These are phyloP conservation scores for Zophobas atratus DNA, from an alignment of 1,140 invertebrate species.

Conservation along the genomic window DNA sequence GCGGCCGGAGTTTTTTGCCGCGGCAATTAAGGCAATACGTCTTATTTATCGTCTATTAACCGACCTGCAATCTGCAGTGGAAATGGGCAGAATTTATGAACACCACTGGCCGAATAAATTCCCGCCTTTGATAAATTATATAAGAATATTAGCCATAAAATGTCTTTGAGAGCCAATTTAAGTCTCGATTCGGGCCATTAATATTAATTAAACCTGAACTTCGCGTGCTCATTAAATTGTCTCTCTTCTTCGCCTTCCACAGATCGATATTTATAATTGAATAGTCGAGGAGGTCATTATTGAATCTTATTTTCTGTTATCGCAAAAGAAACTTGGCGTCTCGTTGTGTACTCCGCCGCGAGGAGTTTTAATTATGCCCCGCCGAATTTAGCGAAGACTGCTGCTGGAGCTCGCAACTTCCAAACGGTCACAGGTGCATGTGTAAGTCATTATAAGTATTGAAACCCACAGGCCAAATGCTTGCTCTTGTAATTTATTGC, in stretches of 20 bases:
- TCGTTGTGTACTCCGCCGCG: background rate
- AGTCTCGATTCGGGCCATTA: constrained; percentile 52
- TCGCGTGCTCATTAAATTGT: constrained; percentile 49
- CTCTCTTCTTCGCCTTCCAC: constrained; percentile 31
- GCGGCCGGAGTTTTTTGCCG: constrained; percentile 14
- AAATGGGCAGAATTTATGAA: constrained; percentile 56
- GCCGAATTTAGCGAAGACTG: background rate
- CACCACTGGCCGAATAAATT: constrained; percentile 51
- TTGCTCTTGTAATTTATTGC: constrained; percentile 43
- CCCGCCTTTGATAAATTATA: constrained; percentile 53
- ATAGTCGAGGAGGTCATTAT: constrained; percentile 52
- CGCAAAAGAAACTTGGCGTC: constrained; percentile 13
- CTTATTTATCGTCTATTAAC: constrained; percentile 57
- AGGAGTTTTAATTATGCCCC: constrained; percentile 11
- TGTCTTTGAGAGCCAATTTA: constrained; percentile 57
- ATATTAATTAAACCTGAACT: constrained; percentile 58
- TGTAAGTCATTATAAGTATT: constrained; percentile 44
- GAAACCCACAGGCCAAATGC: constrained; percentile 42
- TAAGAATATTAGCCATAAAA: constrained; percentile 56
- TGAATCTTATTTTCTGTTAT: constrained; percentile 49
- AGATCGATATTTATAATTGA: constrained; percentile 56
- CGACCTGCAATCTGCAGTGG: constrained; percentile 49
- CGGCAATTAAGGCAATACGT: constrained; percentile 52
- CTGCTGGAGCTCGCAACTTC: background rate
- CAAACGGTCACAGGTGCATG: constrained; percentile 24